Percentiles rank a stretch among this genome's conserved stretches.
phyloP scores from a whole-genome alignment of 2,888 invertebrate genomes.

The Melipona beecheii region DNA sequence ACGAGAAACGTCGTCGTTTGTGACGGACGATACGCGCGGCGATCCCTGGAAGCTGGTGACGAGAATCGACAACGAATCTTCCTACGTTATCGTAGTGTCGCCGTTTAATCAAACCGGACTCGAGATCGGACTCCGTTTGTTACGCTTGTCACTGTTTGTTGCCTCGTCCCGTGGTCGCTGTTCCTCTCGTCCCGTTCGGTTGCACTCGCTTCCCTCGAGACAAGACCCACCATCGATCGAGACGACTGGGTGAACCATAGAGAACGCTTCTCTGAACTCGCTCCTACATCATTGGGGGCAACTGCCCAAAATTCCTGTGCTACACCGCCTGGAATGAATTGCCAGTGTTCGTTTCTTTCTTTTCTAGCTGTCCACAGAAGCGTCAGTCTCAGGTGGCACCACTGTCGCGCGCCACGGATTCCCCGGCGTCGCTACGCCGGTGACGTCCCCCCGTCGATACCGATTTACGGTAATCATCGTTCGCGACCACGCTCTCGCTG shows the following conservation, averaged over 20 bases:
- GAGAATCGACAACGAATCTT: neutral
- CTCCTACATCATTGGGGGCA: conserved; percentile 32
- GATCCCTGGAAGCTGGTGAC: neutral
- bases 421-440: conserved; percentile 51
- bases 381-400: conserved; percentile 69
- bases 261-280: conserved; percentile 47
- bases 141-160: neutral
- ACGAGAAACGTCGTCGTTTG: conserved; percentile 1
- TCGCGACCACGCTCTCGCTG: conserved; percentile 9
- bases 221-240: conserved; percentile 13
- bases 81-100: neutral
- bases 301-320: conserved; percentile 32
- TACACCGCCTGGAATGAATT: conserved; percentile 70
- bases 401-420: conserved; percentile 61
- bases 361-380: conserved; percentile 61
- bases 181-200: neutral
- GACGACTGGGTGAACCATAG: conserved; percentile 31
- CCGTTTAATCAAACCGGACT: neutral
- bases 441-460: conserved; percentile 23
- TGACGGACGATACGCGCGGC: conserved; percentile 7
- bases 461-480: conserved; percentile 24
- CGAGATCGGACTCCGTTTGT: neutral
- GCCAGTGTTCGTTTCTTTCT: conserved; percentile 67
- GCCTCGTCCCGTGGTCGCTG: neutral
- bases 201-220: conserved; percentile 7